Evolutionary conservation across 1,140 invertebrate species (phyloP).

Genomic region (Drosophila tani): DNA sequence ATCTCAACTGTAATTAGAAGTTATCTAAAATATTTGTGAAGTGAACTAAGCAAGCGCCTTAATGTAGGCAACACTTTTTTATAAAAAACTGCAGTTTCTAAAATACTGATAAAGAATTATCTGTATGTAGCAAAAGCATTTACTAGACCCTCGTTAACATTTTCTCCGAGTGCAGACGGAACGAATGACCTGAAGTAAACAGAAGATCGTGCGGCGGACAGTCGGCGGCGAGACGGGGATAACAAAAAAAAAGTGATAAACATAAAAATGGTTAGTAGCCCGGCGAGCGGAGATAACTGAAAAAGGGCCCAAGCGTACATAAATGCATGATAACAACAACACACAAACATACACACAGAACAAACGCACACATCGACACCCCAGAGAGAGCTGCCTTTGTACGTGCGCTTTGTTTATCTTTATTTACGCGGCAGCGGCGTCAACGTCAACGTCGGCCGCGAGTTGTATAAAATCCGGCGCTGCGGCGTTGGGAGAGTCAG

Average conservation of each 20-base stretch:
- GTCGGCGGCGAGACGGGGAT: conserved; percentile 10
- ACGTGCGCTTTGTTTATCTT: conserved; percentile 54
- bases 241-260: conserved; percentile 50
- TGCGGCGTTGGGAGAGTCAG: conserved; percentile 43
- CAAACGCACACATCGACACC: not conserved
- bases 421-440: conserved; percentile 46
- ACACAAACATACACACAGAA: conserved; percentile 23
- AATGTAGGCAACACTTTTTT: not conserved
- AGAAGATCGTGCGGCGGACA: conserved; percentile 24
- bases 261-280: conserved; percentile 60
- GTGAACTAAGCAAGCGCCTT: not conserved
- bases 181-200: conserved; percentile 55
- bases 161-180: conserved; percentile 16
- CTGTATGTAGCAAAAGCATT: not conserved
- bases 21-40: not conserved
- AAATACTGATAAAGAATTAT: not conserved
- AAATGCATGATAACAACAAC: conserved; percentile 50
- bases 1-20: too few relatives aligned
- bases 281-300: conserved; percentile 46
- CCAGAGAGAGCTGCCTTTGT: conserved; percentile 2
- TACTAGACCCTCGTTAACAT: not conserved
- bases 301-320: conserved; percentile 37
- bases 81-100: not conserved
- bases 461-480: conserved; percentile 61
- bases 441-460: conserved; percentile 36